A percentile compares a stretch with the other conserved stretches of the same genome.
Evolutionary conservation across 1,140 invertebrate species (phyloP).

Genomic region (Platyscapa corneri): DNA sequence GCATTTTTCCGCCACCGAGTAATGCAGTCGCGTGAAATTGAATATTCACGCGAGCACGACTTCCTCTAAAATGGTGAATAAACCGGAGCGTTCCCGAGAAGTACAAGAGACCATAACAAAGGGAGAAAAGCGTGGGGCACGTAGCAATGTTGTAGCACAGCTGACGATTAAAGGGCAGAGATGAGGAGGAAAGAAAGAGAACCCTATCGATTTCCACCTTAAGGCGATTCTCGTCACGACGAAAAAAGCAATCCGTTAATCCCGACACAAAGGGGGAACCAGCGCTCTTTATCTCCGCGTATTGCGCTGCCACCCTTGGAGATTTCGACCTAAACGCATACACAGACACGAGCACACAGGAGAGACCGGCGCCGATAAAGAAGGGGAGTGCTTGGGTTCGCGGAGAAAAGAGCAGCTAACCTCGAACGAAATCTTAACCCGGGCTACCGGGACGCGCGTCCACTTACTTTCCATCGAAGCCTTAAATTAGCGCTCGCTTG

Average conservation of each 20-base stretch:
- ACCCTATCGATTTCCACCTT: background rate
- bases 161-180: background rate
- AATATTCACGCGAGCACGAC: background rate
- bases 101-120: background rate
- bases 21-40: background rate
- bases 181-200: background rate
- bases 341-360: too few relatives aligned
- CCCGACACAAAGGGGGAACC: too few relatives aligned
- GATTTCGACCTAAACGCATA: background rate
- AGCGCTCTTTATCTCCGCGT: background rate
- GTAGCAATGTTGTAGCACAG: background rate
- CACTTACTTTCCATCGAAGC: conserved; percentile 18
- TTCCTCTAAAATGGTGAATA: background rate
- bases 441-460: background rate
- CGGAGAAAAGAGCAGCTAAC: background rate
- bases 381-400: background rate
- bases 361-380: background rate
- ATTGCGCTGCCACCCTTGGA: background rate
- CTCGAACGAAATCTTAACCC: background rate
- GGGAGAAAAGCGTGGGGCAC: background rate
- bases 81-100: background rate
- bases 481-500: background rate
- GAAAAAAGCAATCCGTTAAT: too few relatives aligned
- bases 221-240: too few relatives aligned
- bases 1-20: too few relatives aligned